Evolutionary conservation across 2,113 vertebrate species (phyloP).

Genomic region (Balaenoptera acutorostrata): DNA sequence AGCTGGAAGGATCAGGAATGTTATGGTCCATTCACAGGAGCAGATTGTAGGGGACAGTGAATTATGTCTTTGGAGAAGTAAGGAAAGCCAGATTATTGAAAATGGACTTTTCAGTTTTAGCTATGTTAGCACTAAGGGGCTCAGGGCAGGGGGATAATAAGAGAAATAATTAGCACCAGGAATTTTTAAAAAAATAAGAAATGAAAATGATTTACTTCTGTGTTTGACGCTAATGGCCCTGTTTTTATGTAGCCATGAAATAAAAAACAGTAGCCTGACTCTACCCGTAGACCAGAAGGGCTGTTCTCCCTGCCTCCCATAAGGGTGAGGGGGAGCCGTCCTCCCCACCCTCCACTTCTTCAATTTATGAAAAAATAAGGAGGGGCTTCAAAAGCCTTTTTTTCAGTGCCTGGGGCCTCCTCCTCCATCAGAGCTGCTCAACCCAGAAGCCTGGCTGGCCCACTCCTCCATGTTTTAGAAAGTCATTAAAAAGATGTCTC

Average conservation of each 20-base stretch:
- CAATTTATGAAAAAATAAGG: not conserved
- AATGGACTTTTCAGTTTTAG: not conserved
- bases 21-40: not conserved
- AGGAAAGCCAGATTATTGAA: not conserved
- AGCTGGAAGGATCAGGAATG: not conserved
- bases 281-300: not conserved
- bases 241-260: not conserved
- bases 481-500: not conserved
- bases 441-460: not conserved
- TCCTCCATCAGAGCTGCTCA: not conserved
- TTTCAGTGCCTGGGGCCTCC: not conserved
- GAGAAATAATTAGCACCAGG: not conserved
- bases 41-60: not conserved
- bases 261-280: not conserved
- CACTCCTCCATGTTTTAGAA: not conserved
- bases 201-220: not conserved
- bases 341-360: too few species aligned
- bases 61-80: not conserved
- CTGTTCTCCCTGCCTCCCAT: not conserved
- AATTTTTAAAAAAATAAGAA: not conserved
- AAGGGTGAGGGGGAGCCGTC: not conserved
- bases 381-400: not conserved
- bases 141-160: not conserved
- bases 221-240: not conserved
- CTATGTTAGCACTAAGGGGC: not conserved